A percentile compares a stretch with the other conserved stretches of the same genome.
Conservation (phyloP, 2,113 vertebrate genomes). For the Ceyx melanurus region DNA sequence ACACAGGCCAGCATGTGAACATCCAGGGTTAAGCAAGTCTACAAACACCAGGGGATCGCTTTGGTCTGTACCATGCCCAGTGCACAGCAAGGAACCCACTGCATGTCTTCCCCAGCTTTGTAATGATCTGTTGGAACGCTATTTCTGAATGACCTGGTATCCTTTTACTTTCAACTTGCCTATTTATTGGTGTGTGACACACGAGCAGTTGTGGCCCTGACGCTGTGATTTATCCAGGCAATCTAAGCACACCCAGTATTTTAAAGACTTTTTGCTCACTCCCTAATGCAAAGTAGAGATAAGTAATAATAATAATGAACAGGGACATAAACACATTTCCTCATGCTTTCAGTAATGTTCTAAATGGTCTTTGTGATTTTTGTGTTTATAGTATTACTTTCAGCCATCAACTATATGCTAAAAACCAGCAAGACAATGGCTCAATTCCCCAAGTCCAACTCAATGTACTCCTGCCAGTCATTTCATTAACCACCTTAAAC, state of each 20-base stretch:
- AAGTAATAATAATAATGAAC: constrained; percentile 11
- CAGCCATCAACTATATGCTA: background rate
- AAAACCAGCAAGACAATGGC: background rate
- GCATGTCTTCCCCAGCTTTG: background rate
- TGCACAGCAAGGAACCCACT: background rate
- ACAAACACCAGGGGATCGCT: background rate
- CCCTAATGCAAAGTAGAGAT: background rate
- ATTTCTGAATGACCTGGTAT: background rate
- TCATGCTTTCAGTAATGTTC: background rate
- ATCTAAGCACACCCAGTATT: background rate
- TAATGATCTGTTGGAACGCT: background rate
- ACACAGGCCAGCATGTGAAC: fast-evolving
- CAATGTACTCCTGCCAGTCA: background rate
- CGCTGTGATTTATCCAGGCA: background rate
- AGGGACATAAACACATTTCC: background rate
- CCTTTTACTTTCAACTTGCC: background rate
- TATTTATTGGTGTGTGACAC: background rate
- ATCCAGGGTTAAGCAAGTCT: background rate
- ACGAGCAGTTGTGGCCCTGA: background rate
- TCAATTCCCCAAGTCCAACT: background rate
- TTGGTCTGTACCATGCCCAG: background rate
- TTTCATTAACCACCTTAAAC: background rate
- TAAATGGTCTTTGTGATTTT: background rate
- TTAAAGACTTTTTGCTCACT: background rate
- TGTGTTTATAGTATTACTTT: background rate